Base-by-base conservation (phyloP, 2,888 invertebrate species). In the Crocallis elinguaria region DNA sequence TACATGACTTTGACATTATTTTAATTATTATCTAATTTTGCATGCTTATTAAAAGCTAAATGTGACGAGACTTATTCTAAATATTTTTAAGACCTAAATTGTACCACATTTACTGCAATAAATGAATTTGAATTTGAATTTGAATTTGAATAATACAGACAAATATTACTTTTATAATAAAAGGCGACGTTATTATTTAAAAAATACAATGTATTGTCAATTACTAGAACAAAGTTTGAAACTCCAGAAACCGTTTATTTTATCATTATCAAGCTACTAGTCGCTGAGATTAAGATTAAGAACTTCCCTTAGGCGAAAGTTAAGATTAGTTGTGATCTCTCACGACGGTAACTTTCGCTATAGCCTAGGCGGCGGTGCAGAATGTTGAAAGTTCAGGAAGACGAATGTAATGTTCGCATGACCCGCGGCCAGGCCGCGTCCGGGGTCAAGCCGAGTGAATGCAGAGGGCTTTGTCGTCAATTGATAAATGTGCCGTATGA, bases 381-480 rank as follows among this genome's bases (percentile, higher is more conserved):
- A 60, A 60, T 62, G 50, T 64, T 51, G 59, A 58, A 62, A 62
- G 64, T 58, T 37, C 57, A 58, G 57, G 60, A 62, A 49, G 60
- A 57, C 38, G 41, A 55, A 49, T 54, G 51, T 39, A 48, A 58
- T 58, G 49, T 52, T 57, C 49, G 43, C 49, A 55, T 59, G 57
- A 64, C 56, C 63, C 23, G 43, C 33, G 56, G 37, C 43, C 49
- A 33, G 25, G 36, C 30, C 27, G 42, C 19, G 41, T 44, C 46
- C 45, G 53, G 36, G 55, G 52, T 56, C 45, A 56, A 30, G 32
- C 44, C 19, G 23, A 17, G 35, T 39, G 38, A 49, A 41, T 37
- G 33, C 36, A 52, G 36, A 44, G 37, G 49, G 32, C 36, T 12
- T 44, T 49, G 51, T 42, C 33, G n/a, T 36, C 23, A 37, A 36